Conservation (phyloP, 2,113 vertebrate species). For the Gymnogyps californianus region DNA sequence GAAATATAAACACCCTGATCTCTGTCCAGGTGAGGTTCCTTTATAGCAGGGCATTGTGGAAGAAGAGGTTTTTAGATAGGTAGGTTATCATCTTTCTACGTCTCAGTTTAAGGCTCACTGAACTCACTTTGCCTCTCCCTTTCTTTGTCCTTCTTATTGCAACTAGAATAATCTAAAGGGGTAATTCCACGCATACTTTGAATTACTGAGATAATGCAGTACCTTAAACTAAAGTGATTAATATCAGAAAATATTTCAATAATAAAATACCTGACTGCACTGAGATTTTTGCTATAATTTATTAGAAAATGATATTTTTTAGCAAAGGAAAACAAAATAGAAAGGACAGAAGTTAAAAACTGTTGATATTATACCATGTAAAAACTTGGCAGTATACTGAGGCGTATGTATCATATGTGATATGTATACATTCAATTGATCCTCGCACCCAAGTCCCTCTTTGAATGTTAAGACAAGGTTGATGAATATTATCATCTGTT, state of each 20-base stretch:
- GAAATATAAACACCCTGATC: neutral
- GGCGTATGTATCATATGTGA: neutral
- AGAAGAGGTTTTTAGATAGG: neutral
- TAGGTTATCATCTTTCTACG: neutral
- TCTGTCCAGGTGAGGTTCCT: neutral
- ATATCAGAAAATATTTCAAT: neutral
- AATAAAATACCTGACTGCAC: neutral
- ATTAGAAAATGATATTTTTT: neutral
- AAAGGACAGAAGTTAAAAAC: neutral
- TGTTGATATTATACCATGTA: neutral
- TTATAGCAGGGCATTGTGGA: neutral
- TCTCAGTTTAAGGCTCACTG: neutral
- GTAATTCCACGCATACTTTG: slow-evolving; percentile 6
- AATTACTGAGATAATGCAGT: slow-evolving; percentile 17
- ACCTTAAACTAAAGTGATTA: neutral
- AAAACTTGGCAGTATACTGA: neutral
- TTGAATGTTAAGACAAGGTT: neutral
- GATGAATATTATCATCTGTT: neutral
- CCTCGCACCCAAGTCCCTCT: neutral
- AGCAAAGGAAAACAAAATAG: neutral
- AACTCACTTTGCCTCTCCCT: neutral
- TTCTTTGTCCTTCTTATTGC: neutral
- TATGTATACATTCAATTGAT: neutral
- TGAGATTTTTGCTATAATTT: neutral
- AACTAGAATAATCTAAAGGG: neutral